These are phyloP conservation scores for Platalea minor DNA, from an alignment of 2,797 vertebrate genomes.

Conservation along the genomic window DNA sequence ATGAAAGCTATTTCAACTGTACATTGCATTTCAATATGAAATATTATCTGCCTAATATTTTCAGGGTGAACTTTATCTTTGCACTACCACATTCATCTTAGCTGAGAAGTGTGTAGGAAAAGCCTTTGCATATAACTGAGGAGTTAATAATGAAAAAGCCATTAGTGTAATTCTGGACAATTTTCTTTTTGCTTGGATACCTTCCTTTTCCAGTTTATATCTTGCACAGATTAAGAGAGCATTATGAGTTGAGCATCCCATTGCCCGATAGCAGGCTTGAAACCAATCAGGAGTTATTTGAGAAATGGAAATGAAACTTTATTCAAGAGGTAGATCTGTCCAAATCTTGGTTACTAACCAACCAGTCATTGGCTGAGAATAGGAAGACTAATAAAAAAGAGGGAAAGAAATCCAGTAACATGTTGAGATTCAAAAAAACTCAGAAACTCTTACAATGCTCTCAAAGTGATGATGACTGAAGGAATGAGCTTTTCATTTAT, in stretches of 20 bases:
- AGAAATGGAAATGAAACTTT: neutral
- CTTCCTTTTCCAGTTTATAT: neutral
- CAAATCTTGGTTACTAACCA: neutral
- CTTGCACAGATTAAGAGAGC: neutral
- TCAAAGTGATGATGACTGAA: neutral
- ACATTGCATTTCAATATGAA: neutral
- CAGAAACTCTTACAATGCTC: neutral
- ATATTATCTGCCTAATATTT: neutral
- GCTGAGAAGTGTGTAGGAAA: neutral
- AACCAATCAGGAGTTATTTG: neutral
- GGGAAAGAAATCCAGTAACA: neutral
- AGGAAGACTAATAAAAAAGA: neutral
- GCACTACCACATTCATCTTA: neutral
- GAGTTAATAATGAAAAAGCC: neutral
- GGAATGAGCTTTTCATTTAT: neutral
- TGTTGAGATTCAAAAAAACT: neutral
- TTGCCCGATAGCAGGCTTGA: neutral
- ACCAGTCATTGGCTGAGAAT: neutral
- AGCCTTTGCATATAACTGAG: neutral
- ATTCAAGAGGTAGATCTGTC: neutral
- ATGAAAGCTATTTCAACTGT: neutral
- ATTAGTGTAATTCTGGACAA: neutral
- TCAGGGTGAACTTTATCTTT: neutral
- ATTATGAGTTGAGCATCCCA: neutral
- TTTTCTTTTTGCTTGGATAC: neutral